Conservation (phyloP, 2,888 invertebrate genomes). For the Cenopis cana region DNA sequence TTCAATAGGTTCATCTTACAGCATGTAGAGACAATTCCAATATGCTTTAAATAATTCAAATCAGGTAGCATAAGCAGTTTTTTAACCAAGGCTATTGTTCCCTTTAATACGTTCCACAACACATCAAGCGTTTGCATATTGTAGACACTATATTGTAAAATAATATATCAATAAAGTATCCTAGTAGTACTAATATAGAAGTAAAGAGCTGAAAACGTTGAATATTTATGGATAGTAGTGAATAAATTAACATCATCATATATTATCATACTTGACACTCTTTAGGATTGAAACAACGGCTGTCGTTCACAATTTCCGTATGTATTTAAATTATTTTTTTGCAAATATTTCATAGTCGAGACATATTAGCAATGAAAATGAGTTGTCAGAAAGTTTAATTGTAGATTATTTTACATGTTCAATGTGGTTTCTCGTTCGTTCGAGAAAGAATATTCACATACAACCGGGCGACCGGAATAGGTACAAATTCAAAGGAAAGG, state of each 20-base stretch:
- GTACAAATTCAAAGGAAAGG: constrained; percentile 35
- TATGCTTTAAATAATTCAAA: constrained; percentile 44
- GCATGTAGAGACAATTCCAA: constrained; percentile 30
- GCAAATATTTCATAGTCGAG: neutral
- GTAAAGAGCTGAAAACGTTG: neutral
- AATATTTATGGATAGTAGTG: neutral
- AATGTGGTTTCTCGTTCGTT: neutral
- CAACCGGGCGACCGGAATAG: constrained; percentile 42
- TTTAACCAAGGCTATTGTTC: constrained; percentile 34
- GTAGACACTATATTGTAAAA: too few species aligned
- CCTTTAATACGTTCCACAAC: constrained; percentile 8
- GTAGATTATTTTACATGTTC: neutral
- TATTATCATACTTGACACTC: constrained; percentile 11
- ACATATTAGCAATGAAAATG: neutral
- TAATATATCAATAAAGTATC: too few species aligned
- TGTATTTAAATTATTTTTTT: neutral
- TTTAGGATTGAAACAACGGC: neutral
- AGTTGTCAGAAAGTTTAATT: neutral
- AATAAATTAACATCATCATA: neutral
- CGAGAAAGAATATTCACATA: constrained; percentile 44
- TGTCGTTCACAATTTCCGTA: neutral
- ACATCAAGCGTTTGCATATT: neutral
- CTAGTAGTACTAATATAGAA: neutral
- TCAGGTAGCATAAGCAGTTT: constrained; percentile 44
- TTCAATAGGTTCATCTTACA: constrained; percentile 33